A percentile compares a stretch with the other conserved stretches of the same genome.
Conservation (phyloP, 2,888 invertebrate species). For the Trachelus tabidus region DNA sequence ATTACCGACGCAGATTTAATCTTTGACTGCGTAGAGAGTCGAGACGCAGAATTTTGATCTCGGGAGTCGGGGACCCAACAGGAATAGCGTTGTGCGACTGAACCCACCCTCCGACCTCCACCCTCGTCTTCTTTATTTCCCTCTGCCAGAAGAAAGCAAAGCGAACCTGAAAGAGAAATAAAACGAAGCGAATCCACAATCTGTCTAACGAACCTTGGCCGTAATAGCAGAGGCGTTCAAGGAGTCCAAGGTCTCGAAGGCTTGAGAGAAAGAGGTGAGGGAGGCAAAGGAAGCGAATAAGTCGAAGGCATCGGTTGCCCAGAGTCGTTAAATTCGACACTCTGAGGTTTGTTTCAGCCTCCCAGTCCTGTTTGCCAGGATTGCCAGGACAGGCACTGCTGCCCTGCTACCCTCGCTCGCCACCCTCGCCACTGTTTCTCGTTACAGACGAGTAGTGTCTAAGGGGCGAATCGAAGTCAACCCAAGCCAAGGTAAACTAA, state of each 20-base stretch:
- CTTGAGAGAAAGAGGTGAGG: background rate
- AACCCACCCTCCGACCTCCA: background rate
- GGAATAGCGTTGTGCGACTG: background rate
- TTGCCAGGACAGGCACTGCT: background rate
- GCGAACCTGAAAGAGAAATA: background rate
- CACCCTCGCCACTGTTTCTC: background rate
- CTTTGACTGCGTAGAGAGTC: conserved; percentile 24
- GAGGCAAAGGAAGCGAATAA: background rate
- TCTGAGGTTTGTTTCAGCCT: background rate
- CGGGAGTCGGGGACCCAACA: background rate
- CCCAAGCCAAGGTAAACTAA: background rate
- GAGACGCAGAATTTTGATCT: background rate
- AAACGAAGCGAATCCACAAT: background rate
- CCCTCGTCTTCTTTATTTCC: background rate
- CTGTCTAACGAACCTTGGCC: background rate
- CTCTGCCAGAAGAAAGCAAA: background rate
- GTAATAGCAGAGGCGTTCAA: background rate
- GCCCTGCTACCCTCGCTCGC: background rate
- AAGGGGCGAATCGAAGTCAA: background rate
- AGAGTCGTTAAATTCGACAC: background rate
- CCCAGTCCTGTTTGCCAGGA: background rate
- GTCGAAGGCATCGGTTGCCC: conserved; percentile 3
- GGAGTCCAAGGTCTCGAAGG: background rate
- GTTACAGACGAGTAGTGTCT: background rate
- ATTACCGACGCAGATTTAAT: conserved; percentile 41